A percentile compares a stretch with the other conserved stretches of the same genome.
These are phyloP conservation scores for Charina bottae DNA, from an alignment of 2,113 vertebrate genomes.

Conservation along the genomic window DNA sequence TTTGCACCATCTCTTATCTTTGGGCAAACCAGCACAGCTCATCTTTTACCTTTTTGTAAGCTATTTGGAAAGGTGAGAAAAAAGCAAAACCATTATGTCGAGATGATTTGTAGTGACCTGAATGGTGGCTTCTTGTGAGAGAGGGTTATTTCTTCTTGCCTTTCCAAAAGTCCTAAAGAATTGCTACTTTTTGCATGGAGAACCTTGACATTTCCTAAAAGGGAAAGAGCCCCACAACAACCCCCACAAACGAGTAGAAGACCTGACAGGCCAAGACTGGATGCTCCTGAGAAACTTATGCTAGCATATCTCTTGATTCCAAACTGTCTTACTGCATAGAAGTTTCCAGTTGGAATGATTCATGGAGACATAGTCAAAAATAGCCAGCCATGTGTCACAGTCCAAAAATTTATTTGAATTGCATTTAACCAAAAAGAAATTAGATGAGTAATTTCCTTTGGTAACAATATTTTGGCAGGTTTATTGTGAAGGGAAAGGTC, in stretches of 20 bases:
- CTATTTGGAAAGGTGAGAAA: not conserved
- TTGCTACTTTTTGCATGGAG: not conserved
- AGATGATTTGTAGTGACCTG: not conserved
- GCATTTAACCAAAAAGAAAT: slow-evolving; percentile 5
- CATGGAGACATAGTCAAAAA: not conserved
- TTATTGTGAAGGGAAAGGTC: slow-evolving; percentile 10
- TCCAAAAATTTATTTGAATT: not conserved
- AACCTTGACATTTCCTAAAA: not conserved
- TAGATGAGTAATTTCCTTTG: slow-evolving; percentile 13
- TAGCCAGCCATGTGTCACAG: not conserved
- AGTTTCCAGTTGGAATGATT: not conserved
- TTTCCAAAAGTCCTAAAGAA: not conserved
- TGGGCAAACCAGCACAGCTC: not conserved
- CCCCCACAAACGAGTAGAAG: not conserved
- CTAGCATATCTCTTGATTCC: not conserved
- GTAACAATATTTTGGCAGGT: slow-evolving; percentile 20
- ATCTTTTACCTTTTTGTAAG: not conserved
- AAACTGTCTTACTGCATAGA: not conserved
- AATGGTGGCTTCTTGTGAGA: not conserved
- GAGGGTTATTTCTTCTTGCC: not conserved
- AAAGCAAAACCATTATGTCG: not conserved
- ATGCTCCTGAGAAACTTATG: not conserved
- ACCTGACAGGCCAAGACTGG: not conserved
- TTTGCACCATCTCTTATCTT: not conserved
- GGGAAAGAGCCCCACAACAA: not conserved